phyloP scores from a whole-genome alignment of 2,888 invertebrate genomes.

The Pterostichus madidus region DNA sequence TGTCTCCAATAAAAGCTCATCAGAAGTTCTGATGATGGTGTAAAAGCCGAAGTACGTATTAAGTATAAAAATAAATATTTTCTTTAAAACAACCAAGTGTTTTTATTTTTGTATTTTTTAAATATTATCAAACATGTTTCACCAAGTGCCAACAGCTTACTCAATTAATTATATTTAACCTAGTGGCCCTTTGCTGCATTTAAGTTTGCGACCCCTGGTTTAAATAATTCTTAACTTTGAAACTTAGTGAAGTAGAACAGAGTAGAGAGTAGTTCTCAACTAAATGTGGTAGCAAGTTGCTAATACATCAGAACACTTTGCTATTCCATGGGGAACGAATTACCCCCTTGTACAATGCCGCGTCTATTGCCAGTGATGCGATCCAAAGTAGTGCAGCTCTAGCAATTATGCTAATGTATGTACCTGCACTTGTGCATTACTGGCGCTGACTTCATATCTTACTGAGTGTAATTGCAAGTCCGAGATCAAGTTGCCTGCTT shows the following conservation, averaged over 20 bases:
- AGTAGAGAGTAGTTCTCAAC: background rate
- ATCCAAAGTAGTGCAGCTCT: conserved; percentile 9
- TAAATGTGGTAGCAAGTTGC: background rate
- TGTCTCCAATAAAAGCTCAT: too few species aligned
- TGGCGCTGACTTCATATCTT: background rate
- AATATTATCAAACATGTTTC: too few species aligned
- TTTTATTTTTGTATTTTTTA: too few species aligned
- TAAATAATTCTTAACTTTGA: background rate
- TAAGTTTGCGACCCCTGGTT: too few species aligned
- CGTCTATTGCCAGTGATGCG: conserved; percentile 11
- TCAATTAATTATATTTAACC: too few species aligned
- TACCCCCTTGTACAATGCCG: background rate
- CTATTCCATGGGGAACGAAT: conserved; percentile 10
- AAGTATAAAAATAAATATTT: too few species aligned
- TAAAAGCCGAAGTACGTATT: too few species aligned
- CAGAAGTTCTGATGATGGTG: too few species aligned
- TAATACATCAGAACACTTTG: conserved; percentile 2
- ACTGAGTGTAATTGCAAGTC: background rate
- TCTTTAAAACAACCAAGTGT: too few species aligned
- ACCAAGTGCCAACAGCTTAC: too few species aligned
- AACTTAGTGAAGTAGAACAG: background rate
- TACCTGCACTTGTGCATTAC: conserved; percentile 16
- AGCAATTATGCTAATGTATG: conserved; percentile 23
- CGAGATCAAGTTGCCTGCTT: background rate
- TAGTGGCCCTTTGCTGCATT: too few species aligned